Conservation (phyloP, 1,140 invertebrate genomes). For the Trichonephila inaurata region DNA sequence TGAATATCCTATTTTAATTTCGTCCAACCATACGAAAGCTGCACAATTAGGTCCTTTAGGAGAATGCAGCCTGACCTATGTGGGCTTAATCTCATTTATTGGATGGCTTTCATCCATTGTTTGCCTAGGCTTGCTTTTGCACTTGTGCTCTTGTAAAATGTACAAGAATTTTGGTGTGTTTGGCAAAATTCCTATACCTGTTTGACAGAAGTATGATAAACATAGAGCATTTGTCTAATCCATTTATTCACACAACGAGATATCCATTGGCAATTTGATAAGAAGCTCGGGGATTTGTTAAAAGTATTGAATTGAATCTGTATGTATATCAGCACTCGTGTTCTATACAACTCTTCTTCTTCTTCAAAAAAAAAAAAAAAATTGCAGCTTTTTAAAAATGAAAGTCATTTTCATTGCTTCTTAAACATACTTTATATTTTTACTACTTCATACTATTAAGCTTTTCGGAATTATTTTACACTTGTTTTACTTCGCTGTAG, state of each 20-base stretch:
- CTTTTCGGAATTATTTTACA: background rate
- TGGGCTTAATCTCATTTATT: background rate
- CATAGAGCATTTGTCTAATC: background rate
- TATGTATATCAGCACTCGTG: too few relatives aligned
- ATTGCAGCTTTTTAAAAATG: background rate
- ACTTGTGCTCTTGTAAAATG: conserved; percentile 6
- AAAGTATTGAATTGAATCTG: background rate
- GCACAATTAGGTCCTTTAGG: background rate
- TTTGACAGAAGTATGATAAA: conserved; percentile 11
- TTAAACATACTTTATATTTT: background rate
- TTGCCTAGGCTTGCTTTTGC: background rate
- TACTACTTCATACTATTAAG: background rate
- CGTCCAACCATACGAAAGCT: background rate
- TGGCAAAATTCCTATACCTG: conserved; percentile 28
- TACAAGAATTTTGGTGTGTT: background rate
- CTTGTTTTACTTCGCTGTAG: background rate
- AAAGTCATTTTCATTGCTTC: background rate
- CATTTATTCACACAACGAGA: background rate
- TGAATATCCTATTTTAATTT: conserved; percentile 77
- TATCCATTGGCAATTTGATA: background rate
- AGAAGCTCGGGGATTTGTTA: background rate
- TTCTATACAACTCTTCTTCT: too few relatives aligned
- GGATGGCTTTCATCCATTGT: background rate
- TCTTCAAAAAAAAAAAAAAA: too few relatives aligned
- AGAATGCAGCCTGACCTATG: background rate